Evolutionary conservation across 2,113 vertebrate species (phyloP).

Genomic region (Turnix velox): DNA sequence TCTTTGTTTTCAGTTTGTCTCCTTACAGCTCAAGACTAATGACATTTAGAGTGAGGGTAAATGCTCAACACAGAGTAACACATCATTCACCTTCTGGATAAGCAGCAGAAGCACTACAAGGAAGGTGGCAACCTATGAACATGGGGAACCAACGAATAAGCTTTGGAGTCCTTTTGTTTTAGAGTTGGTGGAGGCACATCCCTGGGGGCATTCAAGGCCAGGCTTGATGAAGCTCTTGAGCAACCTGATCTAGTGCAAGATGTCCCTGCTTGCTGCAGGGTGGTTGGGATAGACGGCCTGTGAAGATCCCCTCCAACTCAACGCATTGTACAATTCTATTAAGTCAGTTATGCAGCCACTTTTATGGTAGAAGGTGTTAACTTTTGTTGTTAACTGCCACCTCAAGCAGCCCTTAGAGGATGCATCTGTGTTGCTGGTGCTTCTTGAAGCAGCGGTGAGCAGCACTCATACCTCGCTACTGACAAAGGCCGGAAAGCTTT

Average conservation of each 20-base stretch:
- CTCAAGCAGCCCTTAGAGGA: background rate
- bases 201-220: too few species aligned
- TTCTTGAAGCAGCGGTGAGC: fast-evolving
- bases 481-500: background rate
- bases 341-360: background rate
- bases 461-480: background rate
- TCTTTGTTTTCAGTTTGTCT: background rate
- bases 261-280: too few species aligned
- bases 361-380: background rate
- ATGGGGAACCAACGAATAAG: background rate
- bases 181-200: too few species aligned
- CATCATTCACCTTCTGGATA: background rate
- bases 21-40: background rate
- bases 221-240: too few species aligned
- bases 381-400: background rate
- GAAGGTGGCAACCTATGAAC: background rate
- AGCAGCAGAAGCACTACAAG: background rate
- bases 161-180: too few species aligned
- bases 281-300: too few species aligned
- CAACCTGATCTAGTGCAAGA: too few species aligned
- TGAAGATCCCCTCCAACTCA: too few species aligned
- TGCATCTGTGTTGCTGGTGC: background rate
- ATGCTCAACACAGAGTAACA: background rate
- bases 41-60: too few species aligned
- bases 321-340: too few species aligned